Evolutionary conservation across 2,113 vertebrate genomes (phyloP), one percentile per base, ranked within the genome.

Genomic region (Zootoca vivipara): DNA sequence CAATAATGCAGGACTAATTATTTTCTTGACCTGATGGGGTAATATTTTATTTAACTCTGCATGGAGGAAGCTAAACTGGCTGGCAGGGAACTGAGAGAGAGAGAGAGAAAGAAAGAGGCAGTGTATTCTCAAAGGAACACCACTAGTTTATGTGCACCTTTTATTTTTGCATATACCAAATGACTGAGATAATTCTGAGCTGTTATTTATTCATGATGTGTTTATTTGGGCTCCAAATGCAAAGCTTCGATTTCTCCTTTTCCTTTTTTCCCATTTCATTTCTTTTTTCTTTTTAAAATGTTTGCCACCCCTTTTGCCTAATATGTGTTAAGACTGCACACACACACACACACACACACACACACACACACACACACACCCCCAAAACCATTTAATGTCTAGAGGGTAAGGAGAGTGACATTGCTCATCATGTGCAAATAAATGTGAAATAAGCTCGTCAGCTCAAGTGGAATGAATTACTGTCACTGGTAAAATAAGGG

Each of bases 21-120:
- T 97, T 97, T 96, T 96, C 95, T 96, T 96, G 92, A 95, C 95
- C 92, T 94, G 94, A 95, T 92, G 92, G 94, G 87, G 94, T 95
- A 95, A 96, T 96, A 96, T 96, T 97, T 97, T 95, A 96, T 97
- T 97, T 95, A 96, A 95, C 94, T 96, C 93, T 78, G 93, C 90
- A 90, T 92, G 62, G 62, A 89, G 93, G 92, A 94, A 94, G 89
- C 93, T 92, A 87, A 94, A 95, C 90, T 94, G 92, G 89, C 92
- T 93, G 92, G 92, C 15, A 52, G 94, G 92, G 93, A 96, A 78
- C 73, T 42, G 8, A 96, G 92, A 91, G 87, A 58, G 83, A 91
- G 82, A 87, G 28, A n/a, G 13, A 73, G 42, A 46, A 20, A 4
- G 79, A 67, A 20, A 81, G 70, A 74, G 64, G n/a, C 35, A 40